Conservation (phyloP, 2,888 invertebrate species). For the Ernsta delagoae region DNA sequence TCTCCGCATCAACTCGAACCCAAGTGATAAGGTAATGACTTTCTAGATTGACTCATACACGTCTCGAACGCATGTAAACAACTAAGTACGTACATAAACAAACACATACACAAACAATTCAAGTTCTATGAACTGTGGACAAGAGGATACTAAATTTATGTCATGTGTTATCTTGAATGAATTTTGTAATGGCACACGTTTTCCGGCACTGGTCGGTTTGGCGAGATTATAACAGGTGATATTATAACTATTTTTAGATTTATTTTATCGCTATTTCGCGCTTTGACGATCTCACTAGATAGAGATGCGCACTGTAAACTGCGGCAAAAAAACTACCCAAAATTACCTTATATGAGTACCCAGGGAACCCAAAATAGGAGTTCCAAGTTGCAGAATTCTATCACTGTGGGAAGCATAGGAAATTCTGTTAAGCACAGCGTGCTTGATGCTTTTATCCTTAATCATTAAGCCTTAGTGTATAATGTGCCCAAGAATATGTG, state of each 20-base stretch:
- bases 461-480: constrained; percentile 25
- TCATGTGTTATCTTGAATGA: constrained; percentile 73
- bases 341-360: no score
- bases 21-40: constrained; percentile 74
- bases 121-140: constrained; percentile 77
- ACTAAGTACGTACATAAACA: constrained; percentile 52
- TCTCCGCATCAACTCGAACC: constrained; percentile 56
- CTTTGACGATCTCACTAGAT: no score
- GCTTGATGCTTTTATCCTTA: constrained; percentile 22
- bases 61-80: constrained; percentile 63
- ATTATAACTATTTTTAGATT: no score
- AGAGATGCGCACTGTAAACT: no score
- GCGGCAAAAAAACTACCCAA: no score
- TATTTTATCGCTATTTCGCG: no score
- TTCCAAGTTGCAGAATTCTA: constrained; percentile 11
- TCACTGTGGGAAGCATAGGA: constrained; percentile 25
- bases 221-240: constrained; percentile 29
- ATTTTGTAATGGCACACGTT: constrained; percentile 74
- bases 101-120: constrained; percentile 51
- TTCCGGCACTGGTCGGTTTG: constrained; percentile 57
- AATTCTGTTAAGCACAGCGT: constrained; percentile 22
- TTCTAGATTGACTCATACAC: constrained; percentile 71
- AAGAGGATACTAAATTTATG: constrained; percentile 74
- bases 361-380: no score
- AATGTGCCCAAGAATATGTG: constrained; percentile 35